Evolutionary conservation across 1,140 invertebrate genomes (phyloP).

Genomic region (Phenacoccus solenopsis): DNA sequence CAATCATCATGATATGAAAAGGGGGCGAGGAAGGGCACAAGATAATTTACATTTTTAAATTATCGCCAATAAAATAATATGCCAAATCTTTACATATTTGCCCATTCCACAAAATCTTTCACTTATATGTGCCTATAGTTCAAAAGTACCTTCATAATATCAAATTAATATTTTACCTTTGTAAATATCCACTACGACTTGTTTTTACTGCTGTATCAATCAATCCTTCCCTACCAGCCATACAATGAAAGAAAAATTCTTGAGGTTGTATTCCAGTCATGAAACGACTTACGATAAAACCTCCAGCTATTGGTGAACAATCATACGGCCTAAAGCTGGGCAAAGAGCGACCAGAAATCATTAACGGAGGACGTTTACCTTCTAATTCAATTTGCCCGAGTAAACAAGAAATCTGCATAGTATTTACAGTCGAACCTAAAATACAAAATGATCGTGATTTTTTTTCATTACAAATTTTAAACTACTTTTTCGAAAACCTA

Average conservation of each 20-base stretch:
- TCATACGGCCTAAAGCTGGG: slow-evolving; percentile 91
- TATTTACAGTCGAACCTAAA: slow-evolving; percentile 91
- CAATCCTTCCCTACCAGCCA: slow-evolving; percentile 94
- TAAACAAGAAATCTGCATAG: slow-evolving; percentile 93
- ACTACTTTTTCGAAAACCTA: neutral
- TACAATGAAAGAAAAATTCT: slow-evolving; percentile 99
- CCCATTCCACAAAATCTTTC: too few relatives aligned
- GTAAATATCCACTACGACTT: slow-evolving; percentile 92
- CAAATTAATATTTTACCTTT: slow-evolving; percentile 44
- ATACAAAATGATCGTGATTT: too few relatives aligned
- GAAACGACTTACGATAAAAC: slow-evolving; percentile 91
- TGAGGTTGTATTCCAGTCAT: slow-evolving; percentile 94
- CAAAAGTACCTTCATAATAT: too few relatives aligned
- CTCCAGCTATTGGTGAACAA: slow-evolving; percentile 79
- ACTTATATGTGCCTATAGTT: too few relatives aligned
- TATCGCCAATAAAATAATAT: too few relatives aligned
- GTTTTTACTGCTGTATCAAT: slow-evolving; percentile 84
- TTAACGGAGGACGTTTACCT: slow-evolving; percentile 88
- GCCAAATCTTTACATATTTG: too few relatives aligned
- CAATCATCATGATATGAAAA: too few relatives aligned
- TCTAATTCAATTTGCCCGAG: slow-evolving; percentile 97
- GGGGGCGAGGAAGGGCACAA: too few relatives aligned
- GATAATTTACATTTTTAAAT: too few relatives aligned
- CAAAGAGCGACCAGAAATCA: slow-evolving; percentile 82
- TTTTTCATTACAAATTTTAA: too few relatives aligned